These are phyloP conservation scores for Cancer borealis DNA, from an alignment of 2,888 invertebrate genomes.

Conservation along the genomic window DNA sequence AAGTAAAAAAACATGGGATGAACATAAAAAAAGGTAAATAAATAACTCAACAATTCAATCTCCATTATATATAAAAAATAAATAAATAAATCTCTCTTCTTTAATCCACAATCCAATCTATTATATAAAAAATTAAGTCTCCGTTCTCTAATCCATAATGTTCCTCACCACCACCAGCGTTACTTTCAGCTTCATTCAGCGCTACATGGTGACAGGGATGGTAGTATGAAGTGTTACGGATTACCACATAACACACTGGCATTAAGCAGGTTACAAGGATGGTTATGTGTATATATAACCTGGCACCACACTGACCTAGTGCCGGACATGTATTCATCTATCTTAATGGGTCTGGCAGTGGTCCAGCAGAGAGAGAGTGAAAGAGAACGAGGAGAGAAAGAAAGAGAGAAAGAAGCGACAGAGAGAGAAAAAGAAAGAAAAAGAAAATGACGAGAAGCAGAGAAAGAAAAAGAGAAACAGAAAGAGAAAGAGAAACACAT, in stretches of 20 bases:
- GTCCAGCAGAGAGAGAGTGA: background rate
- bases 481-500: background rate
- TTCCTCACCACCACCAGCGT: too few species aligned
- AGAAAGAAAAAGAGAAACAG: background rate
- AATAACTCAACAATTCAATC: too few species aligned
- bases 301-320: background rate
- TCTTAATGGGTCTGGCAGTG: background rate
- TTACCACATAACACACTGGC: background rate
- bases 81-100: background rate
- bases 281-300: background rate
- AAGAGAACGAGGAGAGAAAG: background rate
- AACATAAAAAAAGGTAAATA: too few species aligned
- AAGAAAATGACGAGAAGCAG: background rate
- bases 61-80: too few species aligned
- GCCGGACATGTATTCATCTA: background rate
- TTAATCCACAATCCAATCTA: background rate
- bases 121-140: too few species aligned
- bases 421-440: background rate
- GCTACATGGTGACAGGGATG: too few species aligned
- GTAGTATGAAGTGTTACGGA: too few species aligned
- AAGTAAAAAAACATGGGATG: too few species aligned
- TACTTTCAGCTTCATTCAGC: too few species aligned
- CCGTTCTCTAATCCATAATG: too few species aligned
- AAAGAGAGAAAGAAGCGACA: background rate
- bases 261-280: background rate